Base-by-base conservation (phyloP, 2,113 vertebrate genomes). In the Neodon shergylaensis region DNA sequence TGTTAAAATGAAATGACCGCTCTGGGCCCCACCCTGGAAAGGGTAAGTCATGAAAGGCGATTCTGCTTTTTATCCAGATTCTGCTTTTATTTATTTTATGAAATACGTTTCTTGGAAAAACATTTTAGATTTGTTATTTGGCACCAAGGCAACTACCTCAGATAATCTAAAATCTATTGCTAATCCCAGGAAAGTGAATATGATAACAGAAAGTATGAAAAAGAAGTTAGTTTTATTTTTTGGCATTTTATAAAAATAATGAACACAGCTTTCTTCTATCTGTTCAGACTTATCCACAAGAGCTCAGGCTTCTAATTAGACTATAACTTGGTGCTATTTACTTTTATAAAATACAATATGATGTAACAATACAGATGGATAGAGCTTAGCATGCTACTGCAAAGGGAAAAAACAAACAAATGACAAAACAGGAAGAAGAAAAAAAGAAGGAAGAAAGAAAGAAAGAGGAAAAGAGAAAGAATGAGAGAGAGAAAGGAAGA, bases 301-400 rank as follows among this genome's bases (percentile, higher is more conserved):
- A 88, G 66, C 42, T 14, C 21, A 39, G 68, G 58, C 24, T 82
- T 83, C 72, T 42, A 88, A 73, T 52, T 36, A 74, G 42, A 88
- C 84, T 90, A 11, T 47, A 54, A 58, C 36, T 31, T 83, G 78
- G 65, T 66, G n/a, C 9, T 88, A 77, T 72, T 87, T 78, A 81
- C 92, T 96, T 96, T 88, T 79, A 77, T 88, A 88, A 94, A 63
- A 61, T 88, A 39, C 24, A 70, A 39, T 79, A 72, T 94, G 82
- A 94, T 31, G 0, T 86, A 95, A 86, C 4, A 63, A 95, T 63
- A 76, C 36, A 88, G 44, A 82, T 6, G 24, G 39, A 24, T 19
- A 68, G 31, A 96, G 44, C 17, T 42, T 16, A 76, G 10, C 39
- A 77, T 19, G 33, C 21, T n/a, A 24, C 21, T 68, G 52, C 58